Conservation (phyloP, 2,888 invertebrate genomes). For the Scelioninae gen. 1 region DNA sequence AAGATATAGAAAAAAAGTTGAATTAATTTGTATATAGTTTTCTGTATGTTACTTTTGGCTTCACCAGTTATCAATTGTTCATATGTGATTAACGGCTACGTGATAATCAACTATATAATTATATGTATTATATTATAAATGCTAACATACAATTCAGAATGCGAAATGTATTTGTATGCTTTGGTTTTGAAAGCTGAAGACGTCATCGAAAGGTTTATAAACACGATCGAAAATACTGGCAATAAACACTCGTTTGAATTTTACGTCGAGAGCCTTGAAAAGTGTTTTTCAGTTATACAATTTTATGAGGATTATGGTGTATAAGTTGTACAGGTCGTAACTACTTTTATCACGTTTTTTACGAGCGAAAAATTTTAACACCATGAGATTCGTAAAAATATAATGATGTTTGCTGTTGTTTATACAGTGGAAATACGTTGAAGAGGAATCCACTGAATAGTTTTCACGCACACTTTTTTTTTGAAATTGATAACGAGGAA, state of each 20-base stretch:
- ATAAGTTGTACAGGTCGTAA: constrained; percentile 19
- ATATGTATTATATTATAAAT: background rate
- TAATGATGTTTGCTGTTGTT: constrained; percentile 16
- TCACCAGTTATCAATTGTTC: background rate
- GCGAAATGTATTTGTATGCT: background rate
- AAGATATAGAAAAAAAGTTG: background rate
- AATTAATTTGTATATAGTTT: background rate
- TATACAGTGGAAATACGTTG: background rate
- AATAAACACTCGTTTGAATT: constrained; percentile 24
- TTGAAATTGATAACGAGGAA: background rate
- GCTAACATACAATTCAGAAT: background rate
- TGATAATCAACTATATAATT: background rate
- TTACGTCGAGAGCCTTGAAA: constrained; percentile 23
- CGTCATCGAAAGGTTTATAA: constrained; percentile 35
- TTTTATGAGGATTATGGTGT: constrained; percentile 27
- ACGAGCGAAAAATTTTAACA: constrained; percentile 30
- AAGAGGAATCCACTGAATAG: background rate
- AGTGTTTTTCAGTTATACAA: constrained; percentile 24
- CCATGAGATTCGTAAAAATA: constrained; percentile 13
- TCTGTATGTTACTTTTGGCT: background rate
- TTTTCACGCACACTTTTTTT: background rate
- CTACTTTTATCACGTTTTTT: constrained; percentile 21
- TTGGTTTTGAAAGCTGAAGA: background rate
- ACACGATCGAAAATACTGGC: background rate
- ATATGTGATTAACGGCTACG: background rate